A percentile compares a stretch with the other conserved stretches of the same genome.
phyloP scores from a whole-genome alignment of 2,888 invertebrate genomes.

The Litoditis marina region DNA sequence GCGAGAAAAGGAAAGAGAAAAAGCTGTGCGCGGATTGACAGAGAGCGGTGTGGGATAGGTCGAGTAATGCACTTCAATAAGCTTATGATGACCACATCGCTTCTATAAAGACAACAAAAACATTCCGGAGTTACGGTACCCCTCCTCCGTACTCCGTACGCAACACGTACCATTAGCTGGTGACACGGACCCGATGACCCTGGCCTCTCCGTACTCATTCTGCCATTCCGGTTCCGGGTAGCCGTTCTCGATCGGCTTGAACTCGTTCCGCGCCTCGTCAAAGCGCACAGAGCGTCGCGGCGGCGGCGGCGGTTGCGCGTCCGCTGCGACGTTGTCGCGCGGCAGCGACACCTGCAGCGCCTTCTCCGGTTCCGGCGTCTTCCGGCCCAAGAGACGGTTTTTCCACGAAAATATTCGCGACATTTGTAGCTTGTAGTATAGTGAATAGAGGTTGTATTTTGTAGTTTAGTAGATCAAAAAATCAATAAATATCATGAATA shows the following conservation, averaged over 20 bases:
- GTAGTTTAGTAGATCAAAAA: too few species aligned
- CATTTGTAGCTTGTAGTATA: background rate
- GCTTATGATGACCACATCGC: too few species aligned
- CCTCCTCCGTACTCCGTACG: too few species aligned
- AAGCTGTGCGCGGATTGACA: background rate
- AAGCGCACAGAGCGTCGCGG: slow-evolving; percentile 13
- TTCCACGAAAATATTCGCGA: slow-evolving; percentile 28
- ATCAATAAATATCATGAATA: too few species aligned
- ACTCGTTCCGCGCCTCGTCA: slow-evolving; percentile 1
- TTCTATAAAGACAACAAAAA: too few species aligned
- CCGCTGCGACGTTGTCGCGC: slow-evolving; percentile 7
- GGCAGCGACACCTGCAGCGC: slow-evolving; percentile 31
- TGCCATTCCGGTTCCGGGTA: slow-evolving; percentile 11
- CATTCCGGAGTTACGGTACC: too few species aligned
- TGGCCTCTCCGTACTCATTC: slow-evolving; percentile 20
- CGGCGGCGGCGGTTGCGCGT: background rate
- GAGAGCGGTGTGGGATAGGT: too few species aligned
- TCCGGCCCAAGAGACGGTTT: slow-evolving; percentile 33
- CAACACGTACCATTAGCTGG: slow-evolving; percentile 10
- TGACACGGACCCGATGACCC: slow-evolving; percentile 17
- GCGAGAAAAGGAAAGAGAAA: background rate
- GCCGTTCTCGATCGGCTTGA: background rate
- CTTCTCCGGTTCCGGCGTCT: slow-evolving; percentile 44
- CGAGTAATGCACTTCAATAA: too few species aligned
- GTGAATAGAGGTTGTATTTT: background rate